A percentile compares a stretch with the other conserved stretches of the same genome.
Conservation (phyloP, 2,888 invertebrate species). For the Prosapia bicincta region DNA sequence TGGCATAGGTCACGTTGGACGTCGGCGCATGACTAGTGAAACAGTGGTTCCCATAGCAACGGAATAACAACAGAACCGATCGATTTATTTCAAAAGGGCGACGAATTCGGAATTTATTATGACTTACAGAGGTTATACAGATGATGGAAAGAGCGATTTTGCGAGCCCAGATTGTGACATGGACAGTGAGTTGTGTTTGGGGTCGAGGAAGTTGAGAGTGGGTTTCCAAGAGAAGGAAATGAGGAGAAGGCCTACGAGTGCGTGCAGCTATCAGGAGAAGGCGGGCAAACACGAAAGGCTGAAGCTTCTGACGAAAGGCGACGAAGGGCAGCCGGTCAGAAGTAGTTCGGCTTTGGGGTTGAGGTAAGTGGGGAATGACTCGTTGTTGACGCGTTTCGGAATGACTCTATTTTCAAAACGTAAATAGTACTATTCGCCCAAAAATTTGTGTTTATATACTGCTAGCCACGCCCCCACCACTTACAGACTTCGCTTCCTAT, state of each 20-base stretch:
- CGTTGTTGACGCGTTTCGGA: too few species aligned
- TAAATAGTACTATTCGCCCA: too few species aligned
- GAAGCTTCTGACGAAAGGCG: slow-evolving; percentile 7
- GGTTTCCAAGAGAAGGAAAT: not conserved
- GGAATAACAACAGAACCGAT: not conserved
- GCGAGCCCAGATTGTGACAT: slow-evolving; percentile 15
- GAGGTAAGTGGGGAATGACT: slow-evolving; percentile 18
- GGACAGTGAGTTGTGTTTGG: slow-evolving; percentile 17
- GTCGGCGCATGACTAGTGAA: not conserved
- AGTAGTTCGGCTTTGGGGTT: slow-evolving; percentile 27
- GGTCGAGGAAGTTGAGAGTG: not conserved
- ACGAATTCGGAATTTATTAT: not conserved
- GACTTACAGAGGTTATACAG: slow-evolving; percentile 17
- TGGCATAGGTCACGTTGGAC: too few species aligned
- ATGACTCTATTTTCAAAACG: too few species aligned
- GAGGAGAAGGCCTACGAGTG: slow-evolving; percentile 24
- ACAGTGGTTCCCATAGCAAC: not conserved
- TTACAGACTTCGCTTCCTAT: too few species aligned
- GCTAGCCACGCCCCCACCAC: too few species aligned
- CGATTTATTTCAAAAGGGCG: not conserved
- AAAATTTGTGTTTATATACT: too few species aligned
- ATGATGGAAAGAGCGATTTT: slow-evolving; percentile 3
- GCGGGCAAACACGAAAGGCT: slow-evolving; percentile 9
- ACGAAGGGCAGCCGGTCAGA: not conserved
- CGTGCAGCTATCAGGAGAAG: slow-evolving; percentile 18